Evolutionary conservation across 2,888 invertebrate genomes (phyloP), one percentile per base, ranked within the genome.

Genomic region (Eurytoma adleriae): DNA sequence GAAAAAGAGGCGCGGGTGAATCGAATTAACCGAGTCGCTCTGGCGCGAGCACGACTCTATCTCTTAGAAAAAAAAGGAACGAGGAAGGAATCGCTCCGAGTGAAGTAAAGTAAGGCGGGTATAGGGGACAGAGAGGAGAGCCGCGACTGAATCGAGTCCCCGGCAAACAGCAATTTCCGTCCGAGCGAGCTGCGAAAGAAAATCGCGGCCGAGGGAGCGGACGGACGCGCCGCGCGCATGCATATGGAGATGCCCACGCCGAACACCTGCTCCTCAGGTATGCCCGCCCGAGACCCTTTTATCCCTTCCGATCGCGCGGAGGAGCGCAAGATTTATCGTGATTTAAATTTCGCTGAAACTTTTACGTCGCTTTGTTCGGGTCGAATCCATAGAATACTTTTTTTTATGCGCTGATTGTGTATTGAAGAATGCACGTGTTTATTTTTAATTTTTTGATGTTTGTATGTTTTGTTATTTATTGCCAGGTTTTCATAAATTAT

Each of bases 201-300:
- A 40, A 70, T 57, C 40, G 59, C 59, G 13, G 56, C n/a, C 14
- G 40, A 64, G 40, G 48, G 18, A 13, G 66, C 16, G 10, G 1
- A 18, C 16, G 30, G 66, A 48, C 59, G 30, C 64, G 56, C 20
- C 20, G 24, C 62, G 56, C 13, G 18, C 27, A 54, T 69, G 69
- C 24, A 54, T 24, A 14, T 48, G 18, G n/a, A 18, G 40, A 40
- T 40, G 40, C 40, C 40, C 40, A 40, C 48, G 74, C 40, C 48
- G 70, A 70, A 71, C 78, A 78, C 71, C 78, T 78, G 78, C 78
- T 64, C 30, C 71, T 78, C 71, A 71, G 78, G 66, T 78, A 78
- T 71, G 64, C 56, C 64, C 24, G 61, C 61, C 24, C 13, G 61
- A 20, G 57, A 68, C 48, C 48, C 56, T 66, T 74, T 57, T 57